Percentiles rank a stretch among this genome's conserved stretches.
These are phyloP conservation scores for Misgurnus mizolepis DNA, from an alignment of 2,113 vertebrate genomes.

Conservation along the genomic window DNA sequence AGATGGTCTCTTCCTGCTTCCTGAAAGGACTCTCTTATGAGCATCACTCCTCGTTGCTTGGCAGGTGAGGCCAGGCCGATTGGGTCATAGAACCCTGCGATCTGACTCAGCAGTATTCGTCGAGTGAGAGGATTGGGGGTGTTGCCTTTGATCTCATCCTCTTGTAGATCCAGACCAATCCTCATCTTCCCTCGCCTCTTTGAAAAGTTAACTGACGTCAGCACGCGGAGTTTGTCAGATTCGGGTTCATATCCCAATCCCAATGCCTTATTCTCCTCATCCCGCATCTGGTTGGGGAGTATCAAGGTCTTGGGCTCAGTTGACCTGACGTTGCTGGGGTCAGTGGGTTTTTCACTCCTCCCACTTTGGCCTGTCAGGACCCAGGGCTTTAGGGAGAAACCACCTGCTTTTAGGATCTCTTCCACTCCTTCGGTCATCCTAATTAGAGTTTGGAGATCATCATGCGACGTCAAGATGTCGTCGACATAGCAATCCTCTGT, in stretches of 20 bases:
- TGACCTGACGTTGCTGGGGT: background rate
- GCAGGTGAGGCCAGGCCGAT: conserved; percentile 28
- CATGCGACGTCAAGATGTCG: conserved; percentile 46
- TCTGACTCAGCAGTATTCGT: conserved; percentile 30
- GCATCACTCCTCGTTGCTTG: conserved; percentile 40
- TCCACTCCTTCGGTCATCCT: conserved; percentile 16
- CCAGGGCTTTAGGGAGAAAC: conserved; percentile 45
- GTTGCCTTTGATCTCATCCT: conserved; percentile 29
- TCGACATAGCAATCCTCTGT: conserved; percentile 45
- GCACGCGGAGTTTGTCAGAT: conserved; percentile 24
- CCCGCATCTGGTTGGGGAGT: conserved; percentile 26
- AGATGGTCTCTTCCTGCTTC: conserved; percentile 28
- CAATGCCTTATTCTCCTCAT: conserved; percentile 20
- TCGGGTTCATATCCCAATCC: conserved; percentile 8
- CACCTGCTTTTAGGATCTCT: conserved; percentile 40
- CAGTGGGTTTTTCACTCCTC: conserved; percentile 25
- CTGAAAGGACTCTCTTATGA: conserved; percentile 38
- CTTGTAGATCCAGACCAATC: conserved; percentile 7
- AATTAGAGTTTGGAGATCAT: background rate
- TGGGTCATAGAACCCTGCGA: conserved; percentile 32
- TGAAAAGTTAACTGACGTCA: conserved; percentile 43
- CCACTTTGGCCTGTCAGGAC: conserved; percentile 33
- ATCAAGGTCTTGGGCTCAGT: conserved; percentile 15
- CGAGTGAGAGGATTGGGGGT: conserved; percentile 38
- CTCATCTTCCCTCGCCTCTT: conserved; percentile 37